Conservation (phyloP, 2,888 invertebrate species). For the Athalia circularis region DNA sequence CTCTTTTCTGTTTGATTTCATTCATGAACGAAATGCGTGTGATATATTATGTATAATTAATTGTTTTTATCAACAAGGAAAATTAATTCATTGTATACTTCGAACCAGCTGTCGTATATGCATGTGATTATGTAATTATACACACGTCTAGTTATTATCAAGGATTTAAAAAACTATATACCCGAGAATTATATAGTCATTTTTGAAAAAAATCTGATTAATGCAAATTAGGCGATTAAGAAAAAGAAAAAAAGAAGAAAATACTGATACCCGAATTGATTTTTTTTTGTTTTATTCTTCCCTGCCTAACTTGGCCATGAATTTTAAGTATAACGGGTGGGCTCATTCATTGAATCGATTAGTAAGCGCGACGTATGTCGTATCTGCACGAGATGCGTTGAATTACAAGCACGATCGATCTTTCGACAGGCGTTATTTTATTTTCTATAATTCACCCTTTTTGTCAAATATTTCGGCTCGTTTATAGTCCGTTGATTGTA, state of each 20-base stretch:
- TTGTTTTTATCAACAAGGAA: no score
- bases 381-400: constrained; percentile 5
- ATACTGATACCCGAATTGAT: neutral
- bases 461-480: neutral
- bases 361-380: neutral
- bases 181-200: no score
- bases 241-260: neutral
- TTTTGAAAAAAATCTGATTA: no score
- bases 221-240: no score
- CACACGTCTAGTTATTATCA: no score
- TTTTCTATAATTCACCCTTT: neutral
- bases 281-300: neutral
- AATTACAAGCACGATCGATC: constrained; percentile 8
- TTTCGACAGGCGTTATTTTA: neutral
- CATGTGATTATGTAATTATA: no score
- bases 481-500: no score
- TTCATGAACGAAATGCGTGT: no score
- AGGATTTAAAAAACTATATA: no score
- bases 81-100: no score
- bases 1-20: neutral
- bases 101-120: no score
- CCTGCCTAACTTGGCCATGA: constrained; percentile 2
- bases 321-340: neutral
- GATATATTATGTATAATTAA: no score
- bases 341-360: constrained; percentile 20